Percentiles rank a stretch among this genome's conserved stretches.
Evolutionary conservation across 2,113 vertebrate genomes (phyloP).

Genomic region (Spilogale gracilis): DNA sequence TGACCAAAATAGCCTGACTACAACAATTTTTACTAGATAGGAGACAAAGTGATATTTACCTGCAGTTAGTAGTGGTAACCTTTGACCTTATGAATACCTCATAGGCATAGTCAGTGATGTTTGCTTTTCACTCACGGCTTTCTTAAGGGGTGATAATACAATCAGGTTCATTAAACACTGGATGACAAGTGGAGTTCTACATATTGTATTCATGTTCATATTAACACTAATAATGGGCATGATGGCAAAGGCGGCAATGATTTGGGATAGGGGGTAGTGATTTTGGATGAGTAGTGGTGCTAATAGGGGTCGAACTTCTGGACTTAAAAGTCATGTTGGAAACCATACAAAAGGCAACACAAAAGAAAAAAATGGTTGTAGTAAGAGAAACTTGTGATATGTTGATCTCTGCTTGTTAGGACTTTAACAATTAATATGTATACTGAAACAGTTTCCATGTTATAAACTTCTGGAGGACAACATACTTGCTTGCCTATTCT

Average conservation of each 20-base stretch:
- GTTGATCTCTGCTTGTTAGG: neutral
- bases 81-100: neutral
- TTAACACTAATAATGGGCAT: too few relatives aligned
- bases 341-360: neutral
- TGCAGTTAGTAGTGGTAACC: neutral
- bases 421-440: neutral
- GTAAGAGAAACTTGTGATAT: neutral
- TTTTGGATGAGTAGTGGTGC: neutral
- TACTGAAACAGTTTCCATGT: slow-evolving; percentile 6
- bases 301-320: neutral
- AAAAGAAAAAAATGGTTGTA: neutral
- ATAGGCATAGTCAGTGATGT: neutral
- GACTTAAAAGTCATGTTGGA: neutral
- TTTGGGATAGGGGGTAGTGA: neutral
- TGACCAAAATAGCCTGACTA: neutral
- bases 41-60: neutral
- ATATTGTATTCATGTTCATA: neutral
- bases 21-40: neutral
- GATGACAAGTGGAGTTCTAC: neutral
- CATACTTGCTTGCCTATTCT: neutral
- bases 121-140: neutral
- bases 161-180: neutral
- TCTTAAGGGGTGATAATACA: neutral
- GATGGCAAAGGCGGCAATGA: neutral
- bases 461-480: neutral